Evolutionary conservation across 2,797 vertebrate genomes (phyloP).

Genomic region (Squalus acanthias): DNA sequence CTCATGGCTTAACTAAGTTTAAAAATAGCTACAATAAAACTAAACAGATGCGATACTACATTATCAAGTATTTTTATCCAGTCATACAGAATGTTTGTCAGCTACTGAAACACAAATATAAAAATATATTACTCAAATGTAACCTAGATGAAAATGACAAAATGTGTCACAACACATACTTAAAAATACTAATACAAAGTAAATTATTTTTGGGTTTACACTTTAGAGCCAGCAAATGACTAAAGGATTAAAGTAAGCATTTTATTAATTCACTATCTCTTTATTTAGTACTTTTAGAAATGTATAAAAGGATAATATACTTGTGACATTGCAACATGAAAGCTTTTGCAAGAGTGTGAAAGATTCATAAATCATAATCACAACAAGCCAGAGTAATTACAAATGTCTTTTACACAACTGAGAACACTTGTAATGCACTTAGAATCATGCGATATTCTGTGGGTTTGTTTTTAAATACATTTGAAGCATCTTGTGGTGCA

Average conservation of each 20-base stretch:
- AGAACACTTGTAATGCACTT: background rate
- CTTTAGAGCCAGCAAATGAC: slow-evolving; percentile 21
- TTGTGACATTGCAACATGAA: slow-evolving; percentile 17
- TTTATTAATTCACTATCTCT: slow-evolving; percentile 25
- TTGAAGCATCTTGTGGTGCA: slow-evolving; percentile 11
- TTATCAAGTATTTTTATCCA: slow-evolving; percentile 30
- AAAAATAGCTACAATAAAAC: slow-evolving; percentile 2
- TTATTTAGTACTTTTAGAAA: slow-evolving; percentile 33
- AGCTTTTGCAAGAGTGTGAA: slow-evolving; percentile 18
- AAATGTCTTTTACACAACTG: slow-evolving; percentile 9
- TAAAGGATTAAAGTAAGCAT: slow-evolving; percentile 24
- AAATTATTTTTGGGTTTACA: slow-evolving; percentile 18
- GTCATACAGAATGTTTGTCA: background rate
- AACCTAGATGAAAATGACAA: slow-evolving; percentile 32
- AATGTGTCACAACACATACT: background rate
- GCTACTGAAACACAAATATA: slow-evolving; percentile 25
- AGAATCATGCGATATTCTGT: background rate
- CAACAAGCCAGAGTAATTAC: slow-evolving; percentile 10
- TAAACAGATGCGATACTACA: background rate
- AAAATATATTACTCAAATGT: slow-evolving; percentile 36
- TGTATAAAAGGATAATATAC: slow-evolving; percentile 34
- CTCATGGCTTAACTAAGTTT: slow-evolving; percentile 25
- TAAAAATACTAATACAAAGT: slow-evolving; percentile 34
- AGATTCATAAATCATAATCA: slow-evolving; percentile 34
- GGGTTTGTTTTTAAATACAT: slow-evolving; percentile 4